Evolutionary conservation across 2,888 invertebrate species (phyloP), one percentile per base, ranked within the genome.

Genomic region (Ochropleura leucogaster): DNA sequence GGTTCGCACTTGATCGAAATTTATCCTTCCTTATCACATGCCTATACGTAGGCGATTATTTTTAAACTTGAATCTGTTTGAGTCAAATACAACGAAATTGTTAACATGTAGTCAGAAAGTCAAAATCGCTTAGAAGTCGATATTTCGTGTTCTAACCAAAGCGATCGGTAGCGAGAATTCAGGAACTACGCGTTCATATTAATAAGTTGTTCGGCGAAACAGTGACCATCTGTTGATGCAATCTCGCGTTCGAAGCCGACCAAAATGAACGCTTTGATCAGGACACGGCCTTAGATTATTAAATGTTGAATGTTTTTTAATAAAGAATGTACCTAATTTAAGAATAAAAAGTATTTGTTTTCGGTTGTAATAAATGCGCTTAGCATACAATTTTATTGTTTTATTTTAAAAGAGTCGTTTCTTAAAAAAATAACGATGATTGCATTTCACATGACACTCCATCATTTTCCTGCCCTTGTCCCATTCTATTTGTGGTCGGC

Each of bases 271-370:
- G n/a, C 44, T 62, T 62, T 62, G 62, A n/a, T n/a, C n/a, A 60
- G 40, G 59, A 18, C 59, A n/a, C 6, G 44, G 3, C 7, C 2
- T 75, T 12, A 4, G 62, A 62, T 74, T 70, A 49, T 60, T 57
- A 18, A 70, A 71, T 76, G 70, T 76, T 80, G 10, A 68, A 77
- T 71, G 80, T 77, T 76, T 81, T 79, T 80, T 68, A 74, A 55
- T 55, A 64, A 76, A 68, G 10, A 14, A 49, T 79, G 55, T 81
- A 75, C 14, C 60, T 75, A 62, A 62, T 42, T 62, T 75, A 80
- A 77, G 80, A 72, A 40, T 65, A 77, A 79, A 82, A 65, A 74
- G 69, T 84, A 82, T 77, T 85, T 75, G 66, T 67, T 80, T 84
- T 76, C 5, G 44, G 47, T 73, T 69, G 18, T 51, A 77, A 77